These are phyloP conservation scores for Drosophila bocki DNA, from an alignment of 1,140 invertebrate genomes.

Conservation along the genomic window DNA sequence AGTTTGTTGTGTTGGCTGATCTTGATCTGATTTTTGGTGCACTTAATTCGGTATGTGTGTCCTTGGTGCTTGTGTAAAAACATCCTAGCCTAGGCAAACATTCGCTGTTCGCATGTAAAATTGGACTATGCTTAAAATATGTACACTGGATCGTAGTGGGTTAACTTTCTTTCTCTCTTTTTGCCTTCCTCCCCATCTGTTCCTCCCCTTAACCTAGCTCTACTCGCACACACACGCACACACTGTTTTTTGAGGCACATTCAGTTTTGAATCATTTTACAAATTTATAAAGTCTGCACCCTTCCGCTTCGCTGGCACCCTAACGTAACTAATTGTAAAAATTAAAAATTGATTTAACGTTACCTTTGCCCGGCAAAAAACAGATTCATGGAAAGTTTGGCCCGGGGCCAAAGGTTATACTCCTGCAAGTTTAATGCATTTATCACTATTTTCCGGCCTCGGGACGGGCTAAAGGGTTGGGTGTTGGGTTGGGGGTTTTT, in stretches of 20 bases:
- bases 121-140: conserved; percentile 68
- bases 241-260: conserved; percentile 71
- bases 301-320: background rate
- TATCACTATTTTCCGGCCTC: conserved; percentile 63
- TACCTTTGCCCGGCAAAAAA: conserved; percentile 12
- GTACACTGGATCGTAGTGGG: conserved; percentile 53
- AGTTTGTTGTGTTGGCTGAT: conserved; percentile 2
- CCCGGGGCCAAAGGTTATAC: conserved; percentile 40
- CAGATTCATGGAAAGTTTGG: conserved; percentile 33
- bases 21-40: background rate
- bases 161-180: conserved; percentile 9
- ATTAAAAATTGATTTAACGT: conserved; percentile 79
- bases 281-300: conserved; percentile 71
- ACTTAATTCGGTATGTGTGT: conserved; percentile 6
- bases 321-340: conserved; percentile 74
- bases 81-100: conserved; percentile 43
- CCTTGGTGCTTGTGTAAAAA: conserved; percentile 54
- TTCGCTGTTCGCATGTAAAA: conserved; percentile 59
- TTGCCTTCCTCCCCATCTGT: background rate
- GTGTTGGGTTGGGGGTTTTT: conserved; percentile 4
- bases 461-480: conserved; percentile 1
- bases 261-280: conserved; percentile 77
- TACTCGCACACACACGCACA: conserved; percentile 44
- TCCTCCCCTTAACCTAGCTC: conserved; percentile 48
- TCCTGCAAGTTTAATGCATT: conserved; percentile 72